These are phyloP conservation scores for Drosophila navojoa DNA, from an alignment of 1,140 invertebrate species.

Conservation along the genomic window DNA sequence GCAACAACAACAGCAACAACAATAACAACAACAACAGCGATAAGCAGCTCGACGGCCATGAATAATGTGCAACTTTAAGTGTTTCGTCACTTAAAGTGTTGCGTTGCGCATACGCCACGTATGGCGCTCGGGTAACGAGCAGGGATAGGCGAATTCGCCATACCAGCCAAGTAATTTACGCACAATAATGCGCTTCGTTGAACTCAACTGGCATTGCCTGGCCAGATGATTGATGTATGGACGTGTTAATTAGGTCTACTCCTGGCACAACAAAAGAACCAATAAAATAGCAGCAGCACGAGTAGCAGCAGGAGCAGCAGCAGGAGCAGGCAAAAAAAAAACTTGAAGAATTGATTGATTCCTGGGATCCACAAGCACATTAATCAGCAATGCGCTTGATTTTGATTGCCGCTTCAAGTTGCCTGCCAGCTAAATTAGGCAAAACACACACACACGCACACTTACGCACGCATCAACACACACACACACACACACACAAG, in stretches of 20 bases:
- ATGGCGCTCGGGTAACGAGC: background rate
- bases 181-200: conserved; percentile 79
- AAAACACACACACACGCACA: conserved; percentile 17
- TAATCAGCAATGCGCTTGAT: conserved; percentile 67
- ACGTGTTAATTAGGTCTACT: conserved; percentile 81
- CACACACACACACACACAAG: background rate
- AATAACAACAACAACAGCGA: background rate
- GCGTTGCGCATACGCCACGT: conserved; percentile 47
- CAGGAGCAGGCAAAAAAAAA: conserved; percentile 30
- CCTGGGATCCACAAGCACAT: conserved; percentile 67
- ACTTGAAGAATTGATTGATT: conserved; percentile 80
- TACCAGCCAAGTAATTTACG: conserved; percentile 72
- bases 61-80: conserved; percentile 49
- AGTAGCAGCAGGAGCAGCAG: conserved; percentile 7
- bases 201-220: conserved; percentile 55
- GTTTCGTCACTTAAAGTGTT: conserved; percentile 45
- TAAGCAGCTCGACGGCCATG: conserved; percentile 15
- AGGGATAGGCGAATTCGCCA: background rate
- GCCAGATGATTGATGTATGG: conserved; percentile 80
- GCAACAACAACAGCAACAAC: conserved; percentile 15
- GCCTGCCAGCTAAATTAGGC: conserved; percentile 32
- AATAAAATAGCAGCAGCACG: background rate
- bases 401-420: conserved; percentile 64
- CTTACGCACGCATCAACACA: conserved; percentile 18
- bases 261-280: conserved; percentile 45